Evolutionary conservation across 2,888 invertebrate genomes (phyloP).

Genomic region (Mythimna ferrago): DNA sequence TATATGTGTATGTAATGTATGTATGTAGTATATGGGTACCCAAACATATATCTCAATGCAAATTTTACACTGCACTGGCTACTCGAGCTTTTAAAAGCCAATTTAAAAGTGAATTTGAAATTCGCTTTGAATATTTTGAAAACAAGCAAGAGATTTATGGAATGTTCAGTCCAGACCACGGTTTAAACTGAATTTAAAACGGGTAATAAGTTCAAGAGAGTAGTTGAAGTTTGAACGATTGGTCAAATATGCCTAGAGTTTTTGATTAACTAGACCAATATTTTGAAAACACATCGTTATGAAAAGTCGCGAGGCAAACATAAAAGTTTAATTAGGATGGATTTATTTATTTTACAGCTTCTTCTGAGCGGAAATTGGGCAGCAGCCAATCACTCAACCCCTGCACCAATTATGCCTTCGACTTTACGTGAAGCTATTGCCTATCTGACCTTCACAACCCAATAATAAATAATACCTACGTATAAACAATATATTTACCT

Average conservation of each 20-base stretch:
- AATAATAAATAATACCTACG: too few species aligned
- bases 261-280: neutral
- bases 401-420: too few species aligned
- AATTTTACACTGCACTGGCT: neutral
- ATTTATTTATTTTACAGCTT: too few species aligned
- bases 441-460: too few species aligned
- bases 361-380: too few species aligned
- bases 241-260: neutral
- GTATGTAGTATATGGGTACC: too few species aligned
- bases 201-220: neutral
- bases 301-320: neutral
- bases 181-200: neutral
- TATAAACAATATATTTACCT: too few species aligned
- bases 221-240: slow-evolving; percentile 14
- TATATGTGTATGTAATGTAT: neutral
- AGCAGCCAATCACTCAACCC: too few species aligned
- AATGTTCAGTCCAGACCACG: neutral
- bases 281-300: neutral
- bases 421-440: too few species aligned
- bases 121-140: slow-evolving; percentile 6
- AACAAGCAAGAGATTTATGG: slow-evolving; percentile 2
- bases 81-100: neutral
- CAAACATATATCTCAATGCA: neutral
- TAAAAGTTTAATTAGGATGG: too few species aligned
- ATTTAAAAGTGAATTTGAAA: neutral